phyloP scores from a whole-genome alignment of 2,888 invertebrate species.

The Willowsia nigromaculata region DNA sequence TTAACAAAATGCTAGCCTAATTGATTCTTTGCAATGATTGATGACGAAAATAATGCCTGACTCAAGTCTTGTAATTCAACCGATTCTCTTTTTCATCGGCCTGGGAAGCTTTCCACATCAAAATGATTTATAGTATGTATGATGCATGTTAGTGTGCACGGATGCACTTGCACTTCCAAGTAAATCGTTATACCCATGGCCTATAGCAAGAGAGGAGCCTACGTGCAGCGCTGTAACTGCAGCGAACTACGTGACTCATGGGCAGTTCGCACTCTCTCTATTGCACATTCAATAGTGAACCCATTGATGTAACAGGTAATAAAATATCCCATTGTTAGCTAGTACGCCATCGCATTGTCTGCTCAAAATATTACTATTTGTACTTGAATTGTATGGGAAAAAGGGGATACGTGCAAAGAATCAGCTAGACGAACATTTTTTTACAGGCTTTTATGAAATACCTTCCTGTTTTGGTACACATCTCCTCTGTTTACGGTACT shows the following conservation, averaged over 20 bases:
- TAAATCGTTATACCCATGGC: no score
- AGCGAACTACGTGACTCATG: conserved; percentile 3
- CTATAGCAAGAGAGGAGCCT: background rate
- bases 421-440: conserved; percentile 22
- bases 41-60: no score
- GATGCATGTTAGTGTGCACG: background rate
- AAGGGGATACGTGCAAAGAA: conserved; percentile 24
- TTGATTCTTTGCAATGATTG: no score
- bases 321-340: background rate
- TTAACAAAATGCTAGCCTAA: no score
- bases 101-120: no score
- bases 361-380: no score
- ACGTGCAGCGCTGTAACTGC: background rate
- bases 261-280: background rate
- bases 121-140: no score
- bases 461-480: background rate
- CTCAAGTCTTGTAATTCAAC: no score
- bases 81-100: no score
- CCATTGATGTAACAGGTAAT: background rate
- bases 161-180: background rate
- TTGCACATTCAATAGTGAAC: no score
- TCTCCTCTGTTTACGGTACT: background rate
- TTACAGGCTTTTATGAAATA: background rate
- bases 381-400: no score
- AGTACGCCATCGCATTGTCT: no score